These are phyloP conservation scores for Apodemus agrarius DNA, from an alignment of 2,797 vertebrate species.

Conservation along the genomic window DNA sequence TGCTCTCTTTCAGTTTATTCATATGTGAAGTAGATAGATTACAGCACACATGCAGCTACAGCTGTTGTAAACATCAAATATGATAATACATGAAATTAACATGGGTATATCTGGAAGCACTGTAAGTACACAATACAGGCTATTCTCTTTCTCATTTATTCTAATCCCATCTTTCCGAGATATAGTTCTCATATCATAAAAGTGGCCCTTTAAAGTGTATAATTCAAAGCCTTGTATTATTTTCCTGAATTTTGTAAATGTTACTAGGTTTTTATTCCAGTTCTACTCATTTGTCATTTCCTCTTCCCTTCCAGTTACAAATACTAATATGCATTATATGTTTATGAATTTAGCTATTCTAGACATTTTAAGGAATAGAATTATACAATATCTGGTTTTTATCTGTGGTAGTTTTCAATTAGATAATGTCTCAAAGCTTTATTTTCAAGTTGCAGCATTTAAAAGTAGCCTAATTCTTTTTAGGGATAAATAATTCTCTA, in stretches of 20 bases:
- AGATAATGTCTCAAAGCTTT: neutral
- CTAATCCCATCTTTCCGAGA: neutral
- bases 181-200: neutral
- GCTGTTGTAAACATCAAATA: slow-evolving; percentile 26
- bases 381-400: neutral
- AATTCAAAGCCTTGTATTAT: slow-evolving; percentile 20
- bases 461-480: neutral
- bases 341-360: neutral
- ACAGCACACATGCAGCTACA: neutral
- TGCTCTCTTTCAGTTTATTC: slow-evolving; percentile 7
- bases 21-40: slow-evolving; percentile 36
- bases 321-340: slow-evolving; percentile 32
- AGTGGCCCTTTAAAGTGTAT: neutral
- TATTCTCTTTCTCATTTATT: neutral
- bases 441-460: neutral
- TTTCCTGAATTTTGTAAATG: neutral
- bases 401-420: slow-evolving; percentile 32
- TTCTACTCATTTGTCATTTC: neutral
- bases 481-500: neutral
- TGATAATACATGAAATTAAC: neutral
- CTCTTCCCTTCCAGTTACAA: neutral
- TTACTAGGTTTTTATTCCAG: neutral
- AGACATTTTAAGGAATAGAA: slow-evolving; percentile 24
- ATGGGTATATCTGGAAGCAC: neutral
- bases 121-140: neutral